Conservation (phyloP, 2,113 vertebrate genomes). For the Pygoscelis adeliae region DNA sequence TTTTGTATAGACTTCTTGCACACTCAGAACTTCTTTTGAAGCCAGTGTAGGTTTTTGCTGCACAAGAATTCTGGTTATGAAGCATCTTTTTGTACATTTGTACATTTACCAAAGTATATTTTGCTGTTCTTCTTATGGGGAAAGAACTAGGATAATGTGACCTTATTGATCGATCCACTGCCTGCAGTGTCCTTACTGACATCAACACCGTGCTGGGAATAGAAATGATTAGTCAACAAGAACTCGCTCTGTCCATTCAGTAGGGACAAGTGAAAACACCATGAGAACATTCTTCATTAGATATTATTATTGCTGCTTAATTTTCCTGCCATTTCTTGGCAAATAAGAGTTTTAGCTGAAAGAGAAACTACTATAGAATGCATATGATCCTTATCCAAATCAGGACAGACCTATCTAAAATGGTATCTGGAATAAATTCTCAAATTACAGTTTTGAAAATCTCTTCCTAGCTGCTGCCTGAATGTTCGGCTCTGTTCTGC, state of each 20-base stretch:
- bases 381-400: not conserved
- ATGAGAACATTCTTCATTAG: not conserved
- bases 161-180: not conserved
- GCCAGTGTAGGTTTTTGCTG: not conserved
- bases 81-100: not conserved
- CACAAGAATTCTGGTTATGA: not conserved
- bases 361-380: not conserved
- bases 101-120: not conserved
- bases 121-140: not conserved
- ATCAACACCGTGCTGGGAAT: not conserved
- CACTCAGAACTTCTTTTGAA: not conserved
- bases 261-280: not conserved
- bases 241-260: not conserved
- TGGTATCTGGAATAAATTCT: not conserved
- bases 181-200: constrained; percentile 36
- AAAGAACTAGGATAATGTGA: not conserved
- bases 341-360: not conserved
- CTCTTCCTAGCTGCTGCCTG: not conserved
- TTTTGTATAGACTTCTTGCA: not conserved
- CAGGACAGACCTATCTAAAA: not conserved
- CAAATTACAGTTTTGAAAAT: not conserved
- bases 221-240: constrained; percentile 44
- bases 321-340: not conserved
- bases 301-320: not conserved
- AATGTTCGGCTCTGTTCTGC: not conserved